These are phyloP conservation scores for Thecocarcelia acutangulata DNA, from an alignment of 2,888 invertebrate genomes.

Conservation along the genomic window DNA sequence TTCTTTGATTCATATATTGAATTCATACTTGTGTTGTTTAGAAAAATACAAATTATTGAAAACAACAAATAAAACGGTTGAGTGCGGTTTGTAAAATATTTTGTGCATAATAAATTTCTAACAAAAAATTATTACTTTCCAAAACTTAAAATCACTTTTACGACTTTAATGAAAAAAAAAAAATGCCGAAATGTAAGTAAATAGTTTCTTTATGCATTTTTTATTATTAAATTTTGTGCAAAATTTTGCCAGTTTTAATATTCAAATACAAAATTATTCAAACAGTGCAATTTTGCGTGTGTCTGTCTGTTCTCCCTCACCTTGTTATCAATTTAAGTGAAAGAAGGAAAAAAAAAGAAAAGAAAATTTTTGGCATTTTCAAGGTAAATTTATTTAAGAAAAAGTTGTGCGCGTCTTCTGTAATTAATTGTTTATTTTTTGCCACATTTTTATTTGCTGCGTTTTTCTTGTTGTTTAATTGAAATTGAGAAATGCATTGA, in stretches of 20 bases:
- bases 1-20: background rate
- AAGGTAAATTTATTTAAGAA: conserved; percentile 33
- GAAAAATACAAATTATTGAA: conserved; percentile 3
- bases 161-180: too few species aligned
- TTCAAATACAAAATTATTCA: background rate
- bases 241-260: background rate
- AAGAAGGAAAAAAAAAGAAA: background rate
- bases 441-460: conserved; percentile 15
- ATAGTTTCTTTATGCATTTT: background rate
- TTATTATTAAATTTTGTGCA: background rate
- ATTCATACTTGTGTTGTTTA: conserved; percentile 16
- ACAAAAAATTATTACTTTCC: too few species aligned
- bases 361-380: conserved; percentile 16
- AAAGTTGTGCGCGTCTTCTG: conserved; percentile 22
- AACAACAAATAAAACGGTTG: background rate
- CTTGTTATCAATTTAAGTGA: conserved; percentile 33
- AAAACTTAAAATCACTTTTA: too few species aligned
- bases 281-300: background rate
- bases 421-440: conserved; percentile 39
- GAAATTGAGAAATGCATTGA: conserved; percentile 30
- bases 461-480: conserved; percentile 8
- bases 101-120: too few species aligned
- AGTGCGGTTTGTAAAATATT: background rate
- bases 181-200: too few species aligned
- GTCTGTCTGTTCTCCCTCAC: background rate